Conservation (phyloP, 2,797 vertebrate genomes). For the Coilia nasus region DNA sequence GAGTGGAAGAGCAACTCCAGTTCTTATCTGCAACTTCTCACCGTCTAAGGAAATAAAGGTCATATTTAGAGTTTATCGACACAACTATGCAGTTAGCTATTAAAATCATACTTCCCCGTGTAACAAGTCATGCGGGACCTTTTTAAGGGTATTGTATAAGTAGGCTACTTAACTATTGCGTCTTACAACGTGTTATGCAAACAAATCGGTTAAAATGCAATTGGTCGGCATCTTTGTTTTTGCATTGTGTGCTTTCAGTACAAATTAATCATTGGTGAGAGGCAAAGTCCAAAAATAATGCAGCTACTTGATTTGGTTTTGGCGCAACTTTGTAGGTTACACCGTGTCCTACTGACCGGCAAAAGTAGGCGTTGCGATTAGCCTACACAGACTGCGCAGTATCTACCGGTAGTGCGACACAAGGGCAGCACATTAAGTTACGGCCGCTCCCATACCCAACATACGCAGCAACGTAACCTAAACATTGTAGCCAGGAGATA, state of each 20-base stretch:
- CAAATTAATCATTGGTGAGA: neutral
- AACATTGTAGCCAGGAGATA: neutral
- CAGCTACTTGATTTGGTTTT: neutral
- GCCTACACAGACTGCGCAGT: neutral
- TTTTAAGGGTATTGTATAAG: neutral
- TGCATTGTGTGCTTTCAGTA: neutral
- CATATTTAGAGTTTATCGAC: neutral
- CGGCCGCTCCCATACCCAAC: conserved; percentile 14
- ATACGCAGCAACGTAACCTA: neutral
- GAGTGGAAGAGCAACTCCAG: conserved; percentile 1
- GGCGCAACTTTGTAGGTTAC: conserved; percentile 23
- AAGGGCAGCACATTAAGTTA: conserved; percentile 12
- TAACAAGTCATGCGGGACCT: neutral
- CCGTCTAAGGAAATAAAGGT: neutral
- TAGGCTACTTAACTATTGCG: neutral
- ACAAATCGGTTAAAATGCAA: neutral
- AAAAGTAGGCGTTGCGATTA: conserved; percentile 26
- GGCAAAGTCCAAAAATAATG: conserved; percentile 8
- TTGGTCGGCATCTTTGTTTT: neutral
- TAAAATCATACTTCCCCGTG: neutral
- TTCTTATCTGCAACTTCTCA: conserved; percentile 15
- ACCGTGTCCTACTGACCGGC: conserved; percentile 16
- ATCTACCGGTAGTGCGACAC: conserved; percentile 19
- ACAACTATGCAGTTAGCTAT: neutral
- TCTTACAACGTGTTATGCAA: neutral